Percentiles rank a stretch among this genome's conserved stretches.
These are phyloP conservation scores for Patella caerulea DNA, from an alignment of 2,888 invertebrate species.

Conservation along the genomic window DNA sequence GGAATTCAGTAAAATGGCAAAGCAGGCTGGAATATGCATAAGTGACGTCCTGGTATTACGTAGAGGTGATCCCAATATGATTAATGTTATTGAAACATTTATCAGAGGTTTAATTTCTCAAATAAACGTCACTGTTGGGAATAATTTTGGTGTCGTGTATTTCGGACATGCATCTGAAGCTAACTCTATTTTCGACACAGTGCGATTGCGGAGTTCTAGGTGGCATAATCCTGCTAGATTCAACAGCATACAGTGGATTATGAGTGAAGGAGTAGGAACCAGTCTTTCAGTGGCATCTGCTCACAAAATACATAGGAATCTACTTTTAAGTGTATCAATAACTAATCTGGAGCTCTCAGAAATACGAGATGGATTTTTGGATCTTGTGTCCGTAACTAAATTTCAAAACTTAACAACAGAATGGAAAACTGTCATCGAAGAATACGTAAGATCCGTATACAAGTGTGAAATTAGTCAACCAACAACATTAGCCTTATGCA, in stretches of 20 bases:
- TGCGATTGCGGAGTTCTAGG: conserved; percentile 6
- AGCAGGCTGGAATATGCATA: conserved; percentile 13
- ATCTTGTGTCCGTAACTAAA: conserved; percentile 11
- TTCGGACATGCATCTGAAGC: conserved; percentile 19
- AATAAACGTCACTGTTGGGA: conserved; percentile 3
- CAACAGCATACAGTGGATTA: conserved; percentile 27
- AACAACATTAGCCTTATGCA: no score
- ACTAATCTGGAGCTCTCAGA: conserved; percentile 14
- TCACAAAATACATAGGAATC: neutral
- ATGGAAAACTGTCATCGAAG: conserved; percentile 3
- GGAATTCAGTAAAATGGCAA: conserved; percentile 22
- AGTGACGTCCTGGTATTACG: neutral
- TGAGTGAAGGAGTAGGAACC: conserved; percentile 30
- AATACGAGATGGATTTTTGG: conserved; percentile 21
- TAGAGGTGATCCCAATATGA: neutral
- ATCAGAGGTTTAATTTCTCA: neutral
- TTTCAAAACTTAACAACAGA: neutral
- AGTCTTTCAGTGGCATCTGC: neutral
- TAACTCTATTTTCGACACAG: conserved; percentile 6
- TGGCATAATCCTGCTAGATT: conserved; percentile 17
- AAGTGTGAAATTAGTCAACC: no score
- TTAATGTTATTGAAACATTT: neutral
- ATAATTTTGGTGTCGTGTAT: conserved; percentile 20
- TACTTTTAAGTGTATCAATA: conserved; percentile 19
- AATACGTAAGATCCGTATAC: no score